phyloP scores from a whole-genome alignment of 2,797 vertebrate genomes.

The Ptychadena robeensis region DNA sequence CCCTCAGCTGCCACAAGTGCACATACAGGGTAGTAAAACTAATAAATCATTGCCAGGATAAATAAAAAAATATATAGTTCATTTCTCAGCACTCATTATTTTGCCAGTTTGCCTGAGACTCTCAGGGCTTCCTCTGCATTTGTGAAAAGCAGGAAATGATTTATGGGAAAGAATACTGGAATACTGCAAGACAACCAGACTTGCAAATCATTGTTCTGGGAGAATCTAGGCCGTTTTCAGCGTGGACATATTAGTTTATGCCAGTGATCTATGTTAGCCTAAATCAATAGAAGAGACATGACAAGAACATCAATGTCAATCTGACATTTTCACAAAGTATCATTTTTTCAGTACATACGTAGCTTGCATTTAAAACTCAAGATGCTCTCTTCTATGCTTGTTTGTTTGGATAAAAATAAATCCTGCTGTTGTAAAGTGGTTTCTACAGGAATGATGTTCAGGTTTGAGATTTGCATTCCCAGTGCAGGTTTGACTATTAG shows the following conservation, averaged over 20 bases:
- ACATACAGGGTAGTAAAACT: conserved; percentile 44
- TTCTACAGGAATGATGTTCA: too few species aligned
- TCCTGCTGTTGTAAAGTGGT: too few species aligned
- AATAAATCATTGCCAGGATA: conserved; percentile 30
- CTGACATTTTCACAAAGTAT: neutral
- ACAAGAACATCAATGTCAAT: neutral
- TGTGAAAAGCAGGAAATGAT: conserved; percentile 3
- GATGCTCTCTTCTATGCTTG: too few species aligned
- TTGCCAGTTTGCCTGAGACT: conserved; percentile 16
- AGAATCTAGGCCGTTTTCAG: neutral
- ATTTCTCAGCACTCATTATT: conserved; percentile 38
- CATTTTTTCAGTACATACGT: neutral
- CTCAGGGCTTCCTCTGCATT: conserved; percentile 5
- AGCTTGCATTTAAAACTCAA: too few species aligned
- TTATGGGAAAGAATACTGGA: neutral
- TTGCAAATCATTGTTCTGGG: conserved; percentile 13
- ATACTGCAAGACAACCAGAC: conserved; percentile 1
- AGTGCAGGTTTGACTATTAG: too few species aligned
- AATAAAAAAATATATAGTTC: conserved; percentile 42
- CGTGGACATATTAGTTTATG: neutral
- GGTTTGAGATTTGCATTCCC: too few species aligned
- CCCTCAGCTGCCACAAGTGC: conserved; percentile 10
- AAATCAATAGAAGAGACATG: conserved; percentile 9
- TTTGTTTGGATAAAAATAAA: too few species aligned
- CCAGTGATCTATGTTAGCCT: neutral